phyloP scores from a whole-genome alignment of 2,113 vertebrate genomes.

The Grantiella picta region DNA sequence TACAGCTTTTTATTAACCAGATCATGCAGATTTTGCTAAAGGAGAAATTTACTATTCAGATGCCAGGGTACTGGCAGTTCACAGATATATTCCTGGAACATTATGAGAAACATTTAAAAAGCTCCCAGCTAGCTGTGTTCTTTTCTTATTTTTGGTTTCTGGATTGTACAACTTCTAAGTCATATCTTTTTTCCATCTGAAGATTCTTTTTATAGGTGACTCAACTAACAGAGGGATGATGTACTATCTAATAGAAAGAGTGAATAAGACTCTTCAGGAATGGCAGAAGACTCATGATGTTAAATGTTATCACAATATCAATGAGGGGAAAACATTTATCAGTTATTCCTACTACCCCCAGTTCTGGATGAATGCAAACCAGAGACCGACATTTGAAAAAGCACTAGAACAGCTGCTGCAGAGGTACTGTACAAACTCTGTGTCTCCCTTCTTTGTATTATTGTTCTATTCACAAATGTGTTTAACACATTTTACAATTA shows the following conservation, averaged over 20 bases:
- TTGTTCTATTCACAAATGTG: background rate
- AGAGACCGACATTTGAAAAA: conserved; percentile 86
- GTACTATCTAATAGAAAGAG: conserved; percentile 92
- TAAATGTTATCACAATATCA: conserved; percentile 85
- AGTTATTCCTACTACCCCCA: conserved; percentile 95
- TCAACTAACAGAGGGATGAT: conserved; percentile 97
- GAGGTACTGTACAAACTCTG: conserved; percentile 74
- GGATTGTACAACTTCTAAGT: background rate
- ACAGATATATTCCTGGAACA: background rate
- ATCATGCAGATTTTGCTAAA: background rate
- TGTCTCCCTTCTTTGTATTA: background rate
- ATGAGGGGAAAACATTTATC: conserved; percentile 80
- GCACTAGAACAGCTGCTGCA: conserved; percentile 84
- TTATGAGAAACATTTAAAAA: background rate
- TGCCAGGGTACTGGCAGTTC: background rate
- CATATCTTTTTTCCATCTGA: conserved; percentile 6
- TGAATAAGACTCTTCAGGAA: conserved; percentile 87
- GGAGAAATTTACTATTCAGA: background rate
- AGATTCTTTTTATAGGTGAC: conserved; percentile 95
- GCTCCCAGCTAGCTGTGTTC: background rate
- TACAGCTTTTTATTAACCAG: background rate
- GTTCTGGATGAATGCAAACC: conserved; percentile 84
- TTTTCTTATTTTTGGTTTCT: background rate
- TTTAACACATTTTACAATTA: background rate
- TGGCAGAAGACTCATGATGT: conserved; percentile 89